These are phyloP conservation scores for Erebia ligea DNA, from an alignment of 2,888 invertebrate species.

Conservation along the genomic window DNA sequence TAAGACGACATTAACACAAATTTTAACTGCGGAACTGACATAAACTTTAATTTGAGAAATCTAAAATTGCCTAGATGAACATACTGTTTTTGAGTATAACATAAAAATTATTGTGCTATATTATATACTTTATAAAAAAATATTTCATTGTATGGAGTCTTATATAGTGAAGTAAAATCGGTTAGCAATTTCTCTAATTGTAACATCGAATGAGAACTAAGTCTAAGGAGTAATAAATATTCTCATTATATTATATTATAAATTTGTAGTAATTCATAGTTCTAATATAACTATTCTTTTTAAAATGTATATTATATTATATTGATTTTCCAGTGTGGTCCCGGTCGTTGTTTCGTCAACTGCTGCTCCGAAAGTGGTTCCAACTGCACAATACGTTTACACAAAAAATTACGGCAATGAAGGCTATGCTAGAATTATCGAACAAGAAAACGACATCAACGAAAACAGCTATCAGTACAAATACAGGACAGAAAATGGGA, in stretches of 20 bases:
- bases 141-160: not conserved
- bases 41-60: too few relatives aligned
- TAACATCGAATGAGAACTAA: not conserved
- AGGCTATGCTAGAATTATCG: slow-evolving; percentile 80
- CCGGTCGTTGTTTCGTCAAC: slow-evolving; percentile 40
- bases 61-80: too few relatives aligned
- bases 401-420: slow-evolving; percentile 62
- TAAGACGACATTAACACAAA: too few relatives aligned
- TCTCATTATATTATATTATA: not conserved
- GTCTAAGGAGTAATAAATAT: not conserved
- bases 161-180: not conserved
- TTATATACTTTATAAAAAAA: too few relatives aligned
- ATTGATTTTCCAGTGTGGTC: slow-evolving; percentile 10
- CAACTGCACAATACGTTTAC: slow-evolving; percentile 42
- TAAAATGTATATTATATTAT: not conserved
- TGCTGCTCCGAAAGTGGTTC: slow-evolving; percentile 50
- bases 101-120: too few relatives aligned
- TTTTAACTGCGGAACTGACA: too few relatives aligned
- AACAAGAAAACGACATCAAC: slow-evolving; percentile 76
- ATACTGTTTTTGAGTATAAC: too few relatives aligned
- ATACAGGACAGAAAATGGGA: slow-evolving; percentile 86
- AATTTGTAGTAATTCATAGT: not conserved
- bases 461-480: slow-evolving; percentile 84
- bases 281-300: not conserved
- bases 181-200: slow-evolving; percentile 6